Conservation (phyloP, 2,888 invertebrate genomes). For the Sarcophaga carnaria region DNA sequence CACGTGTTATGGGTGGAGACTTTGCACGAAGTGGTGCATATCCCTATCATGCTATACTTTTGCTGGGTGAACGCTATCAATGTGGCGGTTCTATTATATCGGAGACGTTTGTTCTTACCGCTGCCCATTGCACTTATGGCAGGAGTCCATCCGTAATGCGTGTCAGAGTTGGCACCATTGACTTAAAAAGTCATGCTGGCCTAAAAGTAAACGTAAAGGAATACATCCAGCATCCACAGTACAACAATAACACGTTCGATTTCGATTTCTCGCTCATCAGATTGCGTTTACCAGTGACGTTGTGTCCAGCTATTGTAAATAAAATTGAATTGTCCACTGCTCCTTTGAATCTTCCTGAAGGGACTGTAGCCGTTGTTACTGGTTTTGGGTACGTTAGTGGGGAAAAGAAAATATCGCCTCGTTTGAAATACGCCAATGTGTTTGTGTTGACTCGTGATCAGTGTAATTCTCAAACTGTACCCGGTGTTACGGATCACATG, state of each 20-base stretch:
- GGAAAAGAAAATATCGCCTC: constrained; percentile 76
- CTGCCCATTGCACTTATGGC: constrained; percentile 80
- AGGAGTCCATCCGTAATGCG: constrained; percentile 75
- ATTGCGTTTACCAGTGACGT: constrained; percentile 72
- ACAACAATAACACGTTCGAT: constrained; percentile 77
- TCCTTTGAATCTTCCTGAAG: constrained; percentile 76
- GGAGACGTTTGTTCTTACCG: constrained; percentile 78
- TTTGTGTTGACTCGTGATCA: constrained; percentile 80
- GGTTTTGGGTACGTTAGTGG: constrained; percentile 79
- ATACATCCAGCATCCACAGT: constrained; percentile 79
- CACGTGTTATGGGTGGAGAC: constrained; percentile 81
- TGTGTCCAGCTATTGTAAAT: constrained; percentile 73
- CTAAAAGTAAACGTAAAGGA: constrained; percentile 72
- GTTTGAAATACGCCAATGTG: constrained; percentile 77
- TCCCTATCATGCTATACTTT: constrained; percentile 81
- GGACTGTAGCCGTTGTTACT: constrained; percentile 78
- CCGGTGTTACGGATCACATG: constrained; percentile 80
- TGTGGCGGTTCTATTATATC: constrained; percentile 81
- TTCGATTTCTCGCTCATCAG: constrained; percentile 78
- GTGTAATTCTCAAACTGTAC: constrained; percentile 79
- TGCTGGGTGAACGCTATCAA: constrained; percentile 78
- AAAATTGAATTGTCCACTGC: constrained; percentile 75
- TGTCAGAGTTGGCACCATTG: constrained; percentile 77
- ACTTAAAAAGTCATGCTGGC: constrained; percentile 74
- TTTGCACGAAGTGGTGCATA: constrained; percentile 79